Evolutionary conservation across 2,888 invertebrate genomes (phyloP), one percentile per base, ranked within the genome.

Genomic region (Aethes cnicana): DNA sequence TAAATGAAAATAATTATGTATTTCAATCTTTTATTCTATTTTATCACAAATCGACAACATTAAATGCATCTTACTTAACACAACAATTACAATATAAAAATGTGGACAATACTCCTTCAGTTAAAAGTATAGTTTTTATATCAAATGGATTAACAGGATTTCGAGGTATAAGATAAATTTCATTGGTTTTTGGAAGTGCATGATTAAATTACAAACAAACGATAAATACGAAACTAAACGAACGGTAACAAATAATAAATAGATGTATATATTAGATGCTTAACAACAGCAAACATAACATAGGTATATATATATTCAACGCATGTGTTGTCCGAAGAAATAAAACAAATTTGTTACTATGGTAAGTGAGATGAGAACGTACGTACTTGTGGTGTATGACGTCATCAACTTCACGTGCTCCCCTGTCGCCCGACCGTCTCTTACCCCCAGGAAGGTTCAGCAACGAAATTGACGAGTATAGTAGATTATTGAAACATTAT

Each of bases 31-130:
- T 74, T 61, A 66, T 68, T 68, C 54, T 69, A 69, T 58, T 87
- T 86, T 88, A 86, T 84, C 81, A 86, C 81, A 86, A 88, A 80
- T 76, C 66, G 74, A 87, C 86, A 84, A 87, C 86, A 86, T 85
- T 83, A 86, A 87, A 86, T 87, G 87, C 86, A 86, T 82, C 81
- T 80, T 84, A 83, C 81, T 80, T 84, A 84, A 79, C 72, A 77
- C 75, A 84, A 83, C 80, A 82, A 77, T 76, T 74, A 78, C 73
- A 78, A 79, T 85, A 86, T 66, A 86, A 87, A 85, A 85, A n/a
- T n/a, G 73, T 80, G 75, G 80, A 80, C 73, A 80, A 66, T 70
- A 70, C 66, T 73, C 65, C 65, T 69, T 67, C 63, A 70, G 62
- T 58, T 55, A 60, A 62, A 59, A 73, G 66, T 71, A 74, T 68